Evolutionary conservation across 1,140 invertebrate genomes (phyloP).

Genomic region (Linepithema humile): DNA sequence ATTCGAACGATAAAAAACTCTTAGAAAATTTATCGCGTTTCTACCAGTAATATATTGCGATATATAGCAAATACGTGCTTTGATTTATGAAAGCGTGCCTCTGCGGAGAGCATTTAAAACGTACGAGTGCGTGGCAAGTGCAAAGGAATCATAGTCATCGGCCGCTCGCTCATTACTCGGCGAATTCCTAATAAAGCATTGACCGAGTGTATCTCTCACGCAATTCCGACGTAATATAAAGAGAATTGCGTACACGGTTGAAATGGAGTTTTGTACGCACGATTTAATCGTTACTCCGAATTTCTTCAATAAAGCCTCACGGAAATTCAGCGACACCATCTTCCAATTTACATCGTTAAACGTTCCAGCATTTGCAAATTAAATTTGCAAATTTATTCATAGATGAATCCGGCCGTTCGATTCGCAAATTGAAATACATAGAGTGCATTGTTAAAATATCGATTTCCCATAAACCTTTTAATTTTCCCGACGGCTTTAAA

Average conservation of each 20-base stretch:
- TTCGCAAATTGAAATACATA: not conserved
- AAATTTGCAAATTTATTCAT: not conserved
- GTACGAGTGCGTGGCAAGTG: not conserved
- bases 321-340: not conserved
- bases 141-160: slow-evolving; percentile 10
- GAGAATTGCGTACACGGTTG: not conserved
- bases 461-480: too few relatives aligned
- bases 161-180: slow-evolving; percentile 7
- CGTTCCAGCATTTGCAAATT: not conserved
- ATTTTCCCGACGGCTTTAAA: too few relatives aligned
- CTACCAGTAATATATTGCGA: not conserved
- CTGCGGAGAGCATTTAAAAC: not conserved
- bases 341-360: not conserved
- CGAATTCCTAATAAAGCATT: slow-evolving; percentile 36
- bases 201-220: not conserved
- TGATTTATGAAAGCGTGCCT: slow-evolving; percentile 5
- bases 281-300: not conserved
- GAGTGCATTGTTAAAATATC: too few relatives aligned
- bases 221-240: slow-evolving; percentile 1
- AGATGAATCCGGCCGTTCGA: not conserved
- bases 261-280: not conserved
- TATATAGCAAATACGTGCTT: not conserved
- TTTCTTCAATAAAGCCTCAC: not conserved
- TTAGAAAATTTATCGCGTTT: not conserved
- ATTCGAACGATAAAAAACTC: not conserved